Base-by-base conservation (phyloP, 2,888 invertebrate species). In the Ichneumon xanthorius region DNA sequence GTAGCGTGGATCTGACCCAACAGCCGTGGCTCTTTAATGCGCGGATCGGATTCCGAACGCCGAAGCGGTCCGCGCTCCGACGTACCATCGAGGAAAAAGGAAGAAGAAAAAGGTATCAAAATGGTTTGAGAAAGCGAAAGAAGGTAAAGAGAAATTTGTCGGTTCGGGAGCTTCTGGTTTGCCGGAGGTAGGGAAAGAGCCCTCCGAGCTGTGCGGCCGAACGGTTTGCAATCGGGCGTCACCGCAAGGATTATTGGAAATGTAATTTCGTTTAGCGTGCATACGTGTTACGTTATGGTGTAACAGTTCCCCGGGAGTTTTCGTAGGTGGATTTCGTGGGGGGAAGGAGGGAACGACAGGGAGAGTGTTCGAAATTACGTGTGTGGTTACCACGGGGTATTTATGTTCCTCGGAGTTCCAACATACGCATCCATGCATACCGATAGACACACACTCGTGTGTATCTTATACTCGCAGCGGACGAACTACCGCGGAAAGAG, bases 181-280 rank as follows among this genome's bases (percentile, higher is more conserved):
- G 26, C 58, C 40, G 58, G 22, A 19, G 11, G 61, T 9, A 73
- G 53, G 16, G 37, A 37, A 16, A 72, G 22, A 22, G 55, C 9
- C 37, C 50, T 1, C 33, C 63, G 80, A 40, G 63, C 37, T 77
- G 37, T 33, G 61, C 22, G 71, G 26, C 40, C 40, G 45, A 45
- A 79, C 88, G 87, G 86, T 89, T 88, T 86, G 85, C 86, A 83
- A 88, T 88, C 83, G 86, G 80, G 58, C 75, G 84, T 71, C 82
- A 80, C 77, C 82, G 78, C 80, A 71, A 61, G 87, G 87, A 88
- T 88, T 88, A 88, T 88, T 87, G 88, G 88, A 88, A 88, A 88
- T 88, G 88, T 88, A 88, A 88, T 88, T 88, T 86, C 83, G 82
- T 70, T 78, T 75, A 85, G 80, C 75, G 85, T 81, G 79, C 87